Percentiles rank a stretch among this genome's conserved stretches.
Evolutionary conservation across 2,113 vertebrate species (phyloP).

Genomic region (Sander lucioperca): DNA sequence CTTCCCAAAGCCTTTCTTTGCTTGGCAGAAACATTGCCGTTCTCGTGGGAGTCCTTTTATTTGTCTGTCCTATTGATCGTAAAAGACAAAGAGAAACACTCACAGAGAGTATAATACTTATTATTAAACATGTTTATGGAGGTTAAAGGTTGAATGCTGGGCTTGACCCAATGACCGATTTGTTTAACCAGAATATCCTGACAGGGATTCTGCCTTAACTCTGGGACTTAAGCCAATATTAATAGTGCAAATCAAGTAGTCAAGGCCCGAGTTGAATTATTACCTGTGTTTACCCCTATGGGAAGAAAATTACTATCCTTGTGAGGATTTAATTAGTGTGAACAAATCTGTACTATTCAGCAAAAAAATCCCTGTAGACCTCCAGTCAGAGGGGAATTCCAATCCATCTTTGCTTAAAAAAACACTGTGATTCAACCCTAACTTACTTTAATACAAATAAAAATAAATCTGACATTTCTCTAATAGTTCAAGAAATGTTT

Average conservation of each 20-base stretch:
- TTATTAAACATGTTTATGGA: slow-evolving; percentile 18
- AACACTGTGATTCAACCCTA: neutral
- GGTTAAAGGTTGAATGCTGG: slow-evolving; percentile 38
- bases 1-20: neutral
- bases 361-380: slow-evolving; percentile 4
- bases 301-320: slow-evolving; percentile 11
- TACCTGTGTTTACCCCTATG: slow-evolving; percentile 15
- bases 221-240: neutral
- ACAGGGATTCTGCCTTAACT: neutral
- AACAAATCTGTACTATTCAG: neutral
- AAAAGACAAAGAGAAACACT: slow-evolving; percentile 24
- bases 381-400: neutral
- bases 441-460: neutral
- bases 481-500: neutral
- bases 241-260: slow-evolving; percentile 4
- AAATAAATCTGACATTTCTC: neutral
- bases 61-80: slow-evolving; percentile 43
- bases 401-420: neutral
- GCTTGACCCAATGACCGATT: slow-evolving; percentile 20
- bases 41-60: slow-evolving; percentile 26
- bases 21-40: slow-evolving; percentile 3
- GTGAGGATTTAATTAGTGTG: slow-evolving; percentile 27
- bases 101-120: neutral
- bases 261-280: slow-evolving; percentile 24
- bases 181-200: slow-evolving; percentile 4